Evolutionary conservation across 1,140 invertebrate genomes (phyloP).

Genomic region (Muscidifurax raptorellus): DNA sequence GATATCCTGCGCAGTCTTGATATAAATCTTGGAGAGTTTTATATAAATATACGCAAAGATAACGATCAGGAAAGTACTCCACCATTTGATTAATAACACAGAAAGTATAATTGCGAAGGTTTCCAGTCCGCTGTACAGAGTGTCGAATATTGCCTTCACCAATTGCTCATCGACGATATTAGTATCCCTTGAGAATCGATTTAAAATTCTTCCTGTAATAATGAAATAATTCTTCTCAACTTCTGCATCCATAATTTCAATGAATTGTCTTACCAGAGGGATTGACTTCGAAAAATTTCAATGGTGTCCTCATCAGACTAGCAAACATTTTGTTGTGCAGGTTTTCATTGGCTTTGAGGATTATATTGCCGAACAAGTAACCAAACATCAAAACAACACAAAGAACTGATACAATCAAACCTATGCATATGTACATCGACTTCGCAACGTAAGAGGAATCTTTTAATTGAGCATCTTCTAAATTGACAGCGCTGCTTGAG

Average conservation of each 20-base stretch:
- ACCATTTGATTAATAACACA: slow-evolving; percentile 84
- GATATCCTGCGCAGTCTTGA: slow-evolving; percentile 85
- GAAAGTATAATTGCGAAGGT: slow-evolving; percentile 76
- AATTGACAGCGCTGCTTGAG: too few species aligned
- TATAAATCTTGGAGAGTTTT: slow-evolving; percentile 83
- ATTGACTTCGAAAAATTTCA: slow-evolving; percentile 83
- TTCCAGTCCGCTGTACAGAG: too few species aligned
- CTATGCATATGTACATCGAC: slow-evolving; percentile 72
- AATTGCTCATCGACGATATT: slow-evolving; percentile 89
- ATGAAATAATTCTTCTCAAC: too few species aligned
- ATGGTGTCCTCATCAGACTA: slow-evolving; percentile 78
- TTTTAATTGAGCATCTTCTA: too few species aligned
- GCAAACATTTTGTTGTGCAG: slow-evolving; percentile 82
- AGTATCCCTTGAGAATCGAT: slow-evolving; percentile 90
- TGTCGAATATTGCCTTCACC: too few species aligned
- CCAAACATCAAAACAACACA: slow-evolving; percentile 66
- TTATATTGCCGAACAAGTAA: slow-evolving; percentile 69
- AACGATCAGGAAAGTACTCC: slow-evolving; percentile 82
- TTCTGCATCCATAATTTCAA: too few species aligned
- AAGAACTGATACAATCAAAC: slow-evolving; percentile 64
- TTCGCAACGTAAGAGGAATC: too few species aligned
- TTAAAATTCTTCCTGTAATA: slow-evolving; percentile 86
- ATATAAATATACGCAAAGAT: slow-evolving; percentile 81
- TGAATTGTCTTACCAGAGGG: slow-evolving; percentile 80
- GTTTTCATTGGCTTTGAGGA: slow-evolving; percentile 80